These are phyloP conservation scores for Lasioglossum zephyrum DNA, from an alignment of 2,888 invertebrate genomes.

Conservation along the genomic window DNA sequence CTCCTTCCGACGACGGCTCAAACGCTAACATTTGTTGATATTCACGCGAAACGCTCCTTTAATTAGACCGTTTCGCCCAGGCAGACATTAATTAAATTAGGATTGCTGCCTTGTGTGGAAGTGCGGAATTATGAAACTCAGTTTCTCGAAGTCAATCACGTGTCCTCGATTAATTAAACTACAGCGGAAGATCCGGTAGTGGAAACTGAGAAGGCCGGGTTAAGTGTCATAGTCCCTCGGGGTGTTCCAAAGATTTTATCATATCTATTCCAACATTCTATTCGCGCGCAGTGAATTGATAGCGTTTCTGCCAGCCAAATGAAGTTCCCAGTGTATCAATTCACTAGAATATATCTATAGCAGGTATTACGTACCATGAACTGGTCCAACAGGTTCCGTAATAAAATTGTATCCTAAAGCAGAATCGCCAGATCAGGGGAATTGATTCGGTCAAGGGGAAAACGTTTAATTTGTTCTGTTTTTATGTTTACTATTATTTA, in stretches of 20 bases:
- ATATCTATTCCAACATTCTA: neutral
- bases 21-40: neutral
- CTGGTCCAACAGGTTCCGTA: neutral
- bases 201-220: neutral
- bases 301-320: neutral
- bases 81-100: conserved; percentile 38
- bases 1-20: neutral
- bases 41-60: neutral
- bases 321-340: neutral
- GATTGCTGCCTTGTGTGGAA: conserved; percentile 6
- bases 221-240: neutral
- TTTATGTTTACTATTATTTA: too few relatives aligned
- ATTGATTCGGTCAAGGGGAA: too few relatives aligned
- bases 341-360: neutral
- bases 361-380: neutral
- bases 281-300: neutral
- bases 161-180: conserved; percentile 12
- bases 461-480: too few relatives aligned
- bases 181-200: too few relatives aligned
- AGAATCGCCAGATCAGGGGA: too few relatives aligned
- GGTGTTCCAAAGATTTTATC: neutral
- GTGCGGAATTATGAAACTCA: conserved; percentile 24
- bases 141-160: conserved; percentile 23
- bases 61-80: conserved; percentile 7
- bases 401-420: neutral